Base-by-base conservation (phyloP, 2,888 invertebrate genomes). In the Dryobotodes eremita region DNA sequence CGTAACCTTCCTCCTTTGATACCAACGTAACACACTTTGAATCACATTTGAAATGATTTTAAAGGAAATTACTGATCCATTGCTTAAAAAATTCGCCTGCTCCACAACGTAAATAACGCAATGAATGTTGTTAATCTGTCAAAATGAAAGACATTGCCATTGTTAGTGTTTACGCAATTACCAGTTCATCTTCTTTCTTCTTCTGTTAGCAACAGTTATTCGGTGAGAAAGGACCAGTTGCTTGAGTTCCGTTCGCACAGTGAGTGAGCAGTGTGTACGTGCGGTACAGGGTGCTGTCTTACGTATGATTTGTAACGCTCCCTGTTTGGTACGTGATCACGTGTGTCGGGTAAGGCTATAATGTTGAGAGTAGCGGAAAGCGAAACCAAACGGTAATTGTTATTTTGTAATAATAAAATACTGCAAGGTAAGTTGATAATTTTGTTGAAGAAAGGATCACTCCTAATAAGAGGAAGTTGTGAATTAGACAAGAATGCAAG, bases 271-370 rank as follows among this genome's bases (percentile, higher is more conserved):
- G 46, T 53, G 26, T 85, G n/a, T 81, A 89, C 86, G 89, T 89
- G 89, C 82, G 69, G 87, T 83, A 74, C 72, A 79, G 86, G 88
- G 88, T 84, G 90, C 91, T 94, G 94, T 93, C 94, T 90, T 88
- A 90, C 89, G 91, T 94, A 96, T 96, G 96, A 96, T 96, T 96
- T 96, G 96, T 95, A 94, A 95, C 93, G 95, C 96, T 95, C 95
- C 95, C 92, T 93, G 91, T 87, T 66, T 73, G 79, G 90, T 92
- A 95, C 96, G 96, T 96, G 96, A 91, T 91, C 92, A 89, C 88
- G 87, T 88, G 88, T 48, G 75, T 31, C 61, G 83, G 87, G 11
- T 71, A 65, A 23, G 86, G 31, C 26, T 71, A 83, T 64, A 61
- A 84, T 91, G 80, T 6, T 61, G 20, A 55, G 59, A 46, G 65